Conservation (phyloP, 2,113 vertebrate species). For the Erythrolamprus reginae region DNA sequence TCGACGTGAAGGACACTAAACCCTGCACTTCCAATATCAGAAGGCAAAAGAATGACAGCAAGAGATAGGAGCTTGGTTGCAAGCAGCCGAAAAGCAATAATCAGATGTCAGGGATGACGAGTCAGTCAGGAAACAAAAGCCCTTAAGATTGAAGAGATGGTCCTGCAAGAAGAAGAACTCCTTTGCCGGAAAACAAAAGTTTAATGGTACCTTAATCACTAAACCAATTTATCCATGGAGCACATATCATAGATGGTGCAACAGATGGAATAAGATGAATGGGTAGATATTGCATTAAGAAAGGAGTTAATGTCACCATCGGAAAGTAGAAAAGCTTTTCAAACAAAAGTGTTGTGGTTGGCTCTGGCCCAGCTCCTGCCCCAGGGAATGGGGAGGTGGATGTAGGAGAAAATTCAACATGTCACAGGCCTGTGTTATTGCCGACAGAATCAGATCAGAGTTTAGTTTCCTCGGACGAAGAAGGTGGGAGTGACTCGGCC, state of each 20-base stretch:
- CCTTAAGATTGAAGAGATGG: background rate
- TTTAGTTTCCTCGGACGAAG: too few species aligned
- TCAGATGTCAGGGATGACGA: conserved; percentile 27
- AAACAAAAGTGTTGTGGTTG: too few species aligned
- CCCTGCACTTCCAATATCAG: conserved; percentile 17
- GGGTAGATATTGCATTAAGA: background rate
- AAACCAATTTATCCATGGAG: background rate
- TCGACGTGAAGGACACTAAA: conserved; percentile 13
- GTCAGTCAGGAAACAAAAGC: background rate
- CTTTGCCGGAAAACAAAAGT: background rate
- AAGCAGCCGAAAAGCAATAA: conserved; percentile 25
- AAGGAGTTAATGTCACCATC: background rate
- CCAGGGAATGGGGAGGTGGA: too few species aligned
- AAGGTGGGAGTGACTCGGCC: too few species aligned
- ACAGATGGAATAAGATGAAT: background rate
- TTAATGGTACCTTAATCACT: background rate
- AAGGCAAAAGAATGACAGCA: conserved; percentile 17
- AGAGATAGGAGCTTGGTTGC: conserved; percentile 20
- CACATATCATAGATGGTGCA: background rate
- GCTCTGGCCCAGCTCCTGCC: too few species aligned
- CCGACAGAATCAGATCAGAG: too few species aligned
- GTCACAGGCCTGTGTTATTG: too few species aligned
- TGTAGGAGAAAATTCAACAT: too few species aligned
- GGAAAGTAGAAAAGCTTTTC: background rate
- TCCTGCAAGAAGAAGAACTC: background rate